Conservation (phyloP, 64 coral and sea anemone genomes). For the Cladopsammia gracilis region DNA sequence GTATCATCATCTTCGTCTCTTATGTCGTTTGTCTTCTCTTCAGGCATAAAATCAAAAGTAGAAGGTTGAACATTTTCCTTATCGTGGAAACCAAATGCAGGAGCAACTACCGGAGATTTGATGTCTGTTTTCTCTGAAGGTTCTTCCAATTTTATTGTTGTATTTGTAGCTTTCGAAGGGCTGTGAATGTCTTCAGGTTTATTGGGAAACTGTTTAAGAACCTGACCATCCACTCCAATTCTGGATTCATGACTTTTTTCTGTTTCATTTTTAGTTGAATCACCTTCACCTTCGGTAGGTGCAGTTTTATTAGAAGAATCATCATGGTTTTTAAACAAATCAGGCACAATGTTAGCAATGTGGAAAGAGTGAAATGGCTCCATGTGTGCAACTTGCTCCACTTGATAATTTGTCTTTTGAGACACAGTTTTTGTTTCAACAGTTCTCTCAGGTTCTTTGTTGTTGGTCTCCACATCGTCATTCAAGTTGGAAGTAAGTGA, state of each 20-base stretch:
- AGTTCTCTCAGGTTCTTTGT: background rate
- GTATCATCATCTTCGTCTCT: background rate
- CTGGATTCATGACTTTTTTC: background rate
- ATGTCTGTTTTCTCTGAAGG: background rate
- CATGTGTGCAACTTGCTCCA: background rate
- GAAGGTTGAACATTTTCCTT: background rate
- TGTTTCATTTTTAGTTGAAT: background rate
- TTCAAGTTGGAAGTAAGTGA: background rate
- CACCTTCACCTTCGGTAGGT: background rate
- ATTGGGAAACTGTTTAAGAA: too few species aligned
- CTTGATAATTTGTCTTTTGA: background rate
- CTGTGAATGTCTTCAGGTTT: background rate
- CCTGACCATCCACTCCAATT: background rate
- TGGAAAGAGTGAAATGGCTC: constrained; percentile 39
- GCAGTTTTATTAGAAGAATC: background rate
- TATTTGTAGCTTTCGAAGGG: background rate
- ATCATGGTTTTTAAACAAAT: constrained; percentile 38
- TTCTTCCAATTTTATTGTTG: background rate
- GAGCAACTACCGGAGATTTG: background rate
- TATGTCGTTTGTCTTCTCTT: background rate
- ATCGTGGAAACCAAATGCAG: background rate
- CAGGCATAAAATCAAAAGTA: background rate
- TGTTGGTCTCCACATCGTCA: background rate
- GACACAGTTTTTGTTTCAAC: background rate
- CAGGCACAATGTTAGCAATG: constrained; percentile 46